These are phyloP conservation scores for Sialis fuliginosa DNA, from an alignment of 2,888 invertebrate species.

Conservation along the genomic window DNA sequence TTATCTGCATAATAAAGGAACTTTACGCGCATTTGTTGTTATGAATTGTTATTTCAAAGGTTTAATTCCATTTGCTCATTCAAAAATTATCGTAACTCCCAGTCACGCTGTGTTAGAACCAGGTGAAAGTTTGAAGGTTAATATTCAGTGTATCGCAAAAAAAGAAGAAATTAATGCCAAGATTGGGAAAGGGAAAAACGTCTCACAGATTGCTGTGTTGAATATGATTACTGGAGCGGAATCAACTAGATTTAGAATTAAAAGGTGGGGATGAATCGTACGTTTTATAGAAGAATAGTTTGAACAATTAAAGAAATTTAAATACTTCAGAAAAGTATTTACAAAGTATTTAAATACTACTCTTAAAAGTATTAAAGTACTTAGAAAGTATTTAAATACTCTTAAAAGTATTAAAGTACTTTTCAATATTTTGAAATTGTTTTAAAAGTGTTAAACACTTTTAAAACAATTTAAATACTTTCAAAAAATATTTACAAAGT, in stretches of 20 bases:
- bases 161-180: slow-evolving; percentile 16
- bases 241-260: slow-evolving; percentile 19
- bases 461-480: no score
- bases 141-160: slow-evolving; percentile 17
- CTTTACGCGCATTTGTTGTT: slow-evolving; percentile 31
- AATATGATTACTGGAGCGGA: slow-evolving; percentile 21
- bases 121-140: slow-evolving; percentile 16
- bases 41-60: slow-evolving; percentile 17
- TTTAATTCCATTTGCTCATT: slow-evolving; percentile 6
- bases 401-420: no score
- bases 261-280: slow-evolving; percentile 8
- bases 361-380: no score
- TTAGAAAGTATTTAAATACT: no score
- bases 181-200: slow-evolving; percentile 14
- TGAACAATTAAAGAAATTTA: no score
- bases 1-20: slow-evolving; percentile 34
- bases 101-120: slow-evolving; percentile 18
- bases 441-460: no score
- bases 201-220: slow-evolving; percentile 20
- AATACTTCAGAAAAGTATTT: no score
- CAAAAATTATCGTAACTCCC: slow-evolving; percentile 17
- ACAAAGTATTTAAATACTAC: no score
- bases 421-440: no score
- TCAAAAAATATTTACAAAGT: no score
- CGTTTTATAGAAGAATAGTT: no score